A percentile compares a stretch with the other conserved stretches of the same genome.
Evolutionary conservation across 1,140 invertebrate genomes (phyloP).

Genomic region (Zaprionus tsacasi): DNA sequence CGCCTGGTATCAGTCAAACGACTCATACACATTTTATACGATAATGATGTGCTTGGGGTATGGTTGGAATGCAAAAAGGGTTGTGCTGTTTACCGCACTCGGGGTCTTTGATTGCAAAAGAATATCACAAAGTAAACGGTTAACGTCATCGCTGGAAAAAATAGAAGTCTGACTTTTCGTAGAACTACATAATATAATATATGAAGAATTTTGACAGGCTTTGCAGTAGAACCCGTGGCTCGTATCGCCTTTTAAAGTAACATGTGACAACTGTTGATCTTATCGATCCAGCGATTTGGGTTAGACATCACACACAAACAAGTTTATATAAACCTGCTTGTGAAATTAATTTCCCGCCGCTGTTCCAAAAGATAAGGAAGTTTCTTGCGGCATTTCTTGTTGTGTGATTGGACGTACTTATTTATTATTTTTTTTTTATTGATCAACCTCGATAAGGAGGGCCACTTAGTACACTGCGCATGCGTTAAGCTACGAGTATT

Average conservation of each 20-base stretch:
- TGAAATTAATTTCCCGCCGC: constrained; percentile 50
- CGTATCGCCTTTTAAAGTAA: constrained; percentile 17
- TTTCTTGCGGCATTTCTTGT: constrained; percentile 15
- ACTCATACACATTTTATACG: constrained; percentile 28
- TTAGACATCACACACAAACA: constrained; percentile 26
- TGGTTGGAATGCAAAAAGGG: constrained; percentile 21
- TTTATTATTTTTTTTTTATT: constrained; percentile 27
- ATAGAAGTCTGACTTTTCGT: neutral
- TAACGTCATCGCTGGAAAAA: constrained; percentile 1
- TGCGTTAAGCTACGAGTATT: constrained; percentile 28
- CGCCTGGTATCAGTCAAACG: constrained; percentile 30
- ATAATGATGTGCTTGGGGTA: constrained; percentile 21
- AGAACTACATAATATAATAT: neutral
- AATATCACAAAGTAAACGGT: neutral
- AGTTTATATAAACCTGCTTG: constrained; percentile 48
- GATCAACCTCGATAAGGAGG: constrained; percentile 55
- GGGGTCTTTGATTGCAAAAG: neutral
- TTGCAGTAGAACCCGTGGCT: neutral
- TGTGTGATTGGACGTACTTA: neutral
- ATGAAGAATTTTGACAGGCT: neutral
- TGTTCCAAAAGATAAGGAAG: constrained; percentile 48
- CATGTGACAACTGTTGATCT: constrained; percentile 57
- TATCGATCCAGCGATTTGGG: constrained; percentile 45
- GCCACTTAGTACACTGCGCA: constrained; percentile 13
- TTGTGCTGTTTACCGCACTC: constrained; percentile 7